Percentiles rank a stretch among this genome's conserved stretches.
Conservation (phyloP, 2,797 vertebrate genomes). For the Bufotes viridis region DNA sequence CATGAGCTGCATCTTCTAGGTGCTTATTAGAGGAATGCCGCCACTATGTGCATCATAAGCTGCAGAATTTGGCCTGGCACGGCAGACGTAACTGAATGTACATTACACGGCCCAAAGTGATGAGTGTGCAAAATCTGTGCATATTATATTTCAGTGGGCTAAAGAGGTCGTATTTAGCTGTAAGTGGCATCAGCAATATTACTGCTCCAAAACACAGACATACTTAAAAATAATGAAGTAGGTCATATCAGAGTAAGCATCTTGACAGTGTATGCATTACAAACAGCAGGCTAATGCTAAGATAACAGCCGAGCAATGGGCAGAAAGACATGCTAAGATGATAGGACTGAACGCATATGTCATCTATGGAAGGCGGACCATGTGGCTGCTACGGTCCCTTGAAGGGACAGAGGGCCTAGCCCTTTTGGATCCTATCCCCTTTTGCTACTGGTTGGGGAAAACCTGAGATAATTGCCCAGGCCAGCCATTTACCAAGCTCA, state of each 20-base stretch:
- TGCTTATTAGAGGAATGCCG: background rate
- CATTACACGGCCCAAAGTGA: background rate
- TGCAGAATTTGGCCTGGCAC: background rate
- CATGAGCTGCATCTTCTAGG: background rate
- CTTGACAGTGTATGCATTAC: background rate
- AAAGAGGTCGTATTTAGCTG: conserved; percentile 65
- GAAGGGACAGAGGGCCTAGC: too few species aligned
- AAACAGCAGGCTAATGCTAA: background rate
- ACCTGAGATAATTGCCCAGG: too few species aligned
- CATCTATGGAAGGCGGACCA: background rate
- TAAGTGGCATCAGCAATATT: conserved; percentile 75
- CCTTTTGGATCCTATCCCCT: too few species aligned
- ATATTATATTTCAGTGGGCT: conserved; percentile 69
- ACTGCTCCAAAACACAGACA: conserved; percentile 71
- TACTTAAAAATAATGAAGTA: conserved; percentile 57
- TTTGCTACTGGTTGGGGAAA: too few species aligned
- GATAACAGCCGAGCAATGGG: background rate
- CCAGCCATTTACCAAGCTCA: too few species aligned
- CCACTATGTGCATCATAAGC: background rate
- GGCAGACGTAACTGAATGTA: conserved; percentile 14
- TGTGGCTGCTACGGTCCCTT: too few species aligned
- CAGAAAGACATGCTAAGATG: background rate
- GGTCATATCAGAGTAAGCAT: conserved; percentile 19
- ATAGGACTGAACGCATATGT: background rate
- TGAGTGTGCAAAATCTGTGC: conserved; percentile 62